Evolutionary conservation across 1,140 invertebrate species (phyloP).

Genomic region (Dreissena polymorpha): DNA sequence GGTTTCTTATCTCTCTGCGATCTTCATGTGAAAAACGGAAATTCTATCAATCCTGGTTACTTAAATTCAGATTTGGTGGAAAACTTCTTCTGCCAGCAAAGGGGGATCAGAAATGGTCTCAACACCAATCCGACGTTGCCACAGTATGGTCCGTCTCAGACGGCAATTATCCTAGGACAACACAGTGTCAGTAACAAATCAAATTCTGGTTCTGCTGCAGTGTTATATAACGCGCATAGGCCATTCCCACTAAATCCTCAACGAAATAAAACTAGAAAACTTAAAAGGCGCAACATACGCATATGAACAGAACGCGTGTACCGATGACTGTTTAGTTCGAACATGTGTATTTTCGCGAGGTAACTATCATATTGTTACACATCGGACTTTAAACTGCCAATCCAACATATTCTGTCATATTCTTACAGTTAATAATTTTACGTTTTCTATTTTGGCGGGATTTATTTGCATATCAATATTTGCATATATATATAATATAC

Average conservation of each 20-base stretch:
- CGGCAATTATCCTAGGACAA: slow-evolving; percentile 47
- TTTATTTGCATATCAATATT: too few species aligned
- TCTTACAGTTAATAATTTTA: too few species aligned
- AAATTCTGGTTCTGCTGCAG: slow-evolving; percentile 35
- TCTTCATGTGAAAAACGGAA: slow-evolving; percentile 28
- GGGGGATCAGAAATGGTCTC: slow-evolving; percentile 52
- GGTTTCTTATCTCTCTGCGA: slow-evolving; percentile 19
- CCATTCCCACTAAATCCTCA: slow-evolving; percentile 26
- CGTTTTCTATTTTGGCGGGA: too few species aligned
- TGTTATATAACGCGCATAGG: slow-evolving; percentile 30
- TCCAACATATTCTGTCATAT: too few species aligned
- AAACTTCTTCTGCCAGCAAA: slow-evolving; percentile 54
- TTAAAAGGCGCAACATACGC: slow-evolving; percentile 6
- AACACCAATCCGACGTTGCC: slow-evolving; percentile 54
- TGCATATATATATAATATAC: too few species aligned
- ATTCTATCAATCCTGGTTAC: slow-evolving; percentile 17
- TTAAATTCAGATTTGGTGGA: slow-evolving; percentile 49
- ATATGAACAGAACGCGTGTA: background rate
- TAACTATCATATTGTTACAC: too few species aligned
- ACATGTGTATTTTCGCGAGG: too few species aligned
- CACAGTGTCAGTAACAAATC: slow-evolving; percentile 27
- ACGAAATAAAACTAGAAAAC: slow-evolving; percentile 8
- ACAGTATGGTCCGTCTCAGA: slow-evolving; percentile 53
- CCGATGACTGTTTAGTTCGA: background rate
- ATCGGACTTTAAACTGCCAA: too few species aligned